These are phyloP conservation scores for Hydropsyche tenuis DNA, from an alignment of 1,140 invertebrate species.

Conservation along the genomic window DNA sequence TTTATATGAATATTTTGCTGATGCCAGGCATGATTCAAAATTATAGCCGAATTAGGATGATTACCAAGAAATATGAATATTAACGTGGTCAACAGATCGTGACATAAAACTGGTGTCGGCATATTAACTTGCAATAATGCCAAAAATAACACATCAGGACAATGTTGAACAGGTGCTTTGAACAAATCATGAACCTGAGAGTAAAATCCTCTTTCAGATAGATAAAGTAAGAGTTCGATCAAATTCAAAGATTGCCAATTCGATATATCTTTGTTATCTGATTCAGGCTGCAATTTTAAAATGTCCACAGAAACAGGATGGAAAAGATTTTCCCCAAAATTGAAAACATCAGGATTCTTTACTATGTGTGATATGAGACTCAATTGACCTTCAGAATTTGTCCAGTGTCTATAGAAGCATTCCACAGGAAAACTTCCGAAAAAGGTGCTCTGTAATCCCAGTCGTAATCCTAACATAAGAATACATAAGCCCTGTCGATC, in stretches of 20 bases:
- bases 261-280: slow-evolving; percentile 89
- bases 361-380: slow-evolving; percentile 86
- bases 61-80: slow-evolving; percentile 93
- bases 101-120: slow-evolving; percentile 75
- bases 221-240: slow-evolving; percentile 83
- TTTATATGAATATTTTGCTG: slow-evolving; percentile 75
- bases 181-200: slow-evolving; percentile 87
- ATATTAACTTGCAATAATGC: slow-evolving; percentile 84
- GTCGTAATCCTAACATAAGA: slow-evolving; percentile 78
- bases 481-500: slow-evolving; percentile 84
- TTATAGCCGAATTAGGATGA: slow-evolving; percentile 92
- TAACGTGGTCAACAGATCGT: slow-evolving; percentile 83
- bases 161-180: slow-evolving; percentile 90
- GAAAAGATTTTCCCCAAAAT: slow-evolving; percentile 90
- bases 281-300: slow-evolving; percentile 90
- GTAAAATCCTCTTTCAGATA: slow-evolving; percentile 87
- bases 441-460: slow-evolving; percentile 79
- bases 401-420: slow-evolving; percentile 88
- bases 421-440: slow-evolving; percentile 86
- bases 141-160: slow-evolving; percentile 90
- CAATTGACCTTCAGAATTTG: slow-evolving; percentile 91
- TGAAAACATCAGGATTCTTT: slow-evolving; percentile 92
- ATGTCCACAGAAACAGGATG: slow-evolving; percentile 85
- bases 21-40: slow-evolving; percentile 95
- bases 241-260: slow-evolving; percentile 93